A percentile compares a stretch with the other conserved stretches of the same genome.
These are phyloP conservation scores for Falco novaeseelandiae DNA, from an alignment of 2,797 vertebrate species.

Conservation along the genomic window DNA sequence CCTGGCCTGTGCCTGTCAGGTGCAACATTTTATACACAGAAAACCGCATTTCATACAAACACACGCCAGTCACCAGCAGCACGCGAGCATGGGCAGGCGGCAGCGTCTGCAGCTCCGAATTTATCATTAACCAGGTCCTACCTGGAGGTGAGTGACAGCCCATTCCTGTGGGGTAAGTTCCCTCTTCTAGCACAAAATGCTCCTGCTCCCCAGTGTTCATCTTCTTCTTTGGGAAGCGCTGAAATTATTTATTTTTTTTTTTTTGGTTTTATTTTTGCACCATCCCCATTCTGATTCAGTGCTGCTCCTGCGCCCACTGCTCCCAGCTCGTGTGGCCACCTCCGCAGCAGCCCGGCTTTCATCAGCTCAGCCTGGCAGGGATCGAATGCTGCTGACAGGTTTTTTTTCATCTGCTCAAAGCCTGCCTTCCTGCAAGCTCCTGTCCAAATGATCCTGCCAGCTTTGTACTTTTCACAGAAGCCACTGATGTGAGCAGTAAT, in stretches of 20 bases:
- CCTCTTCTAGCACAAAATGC: rapidly evolving
- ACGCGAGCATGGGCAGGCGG: neutral
- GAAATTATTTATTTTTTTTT: too few species aligned
- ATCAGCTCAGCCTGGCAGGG: neutral
- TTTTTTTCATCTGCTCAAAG: neutral
- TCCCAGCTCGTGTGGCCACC: neutral
- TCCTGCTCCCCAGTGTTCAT: neutral
- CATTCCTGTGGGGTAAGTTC: neutral
- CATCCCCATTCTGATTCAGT: neutral
- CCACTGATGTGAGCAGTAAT: neutral
- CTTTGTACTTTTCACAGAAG: neutral
- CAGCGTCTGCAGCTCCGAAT: neutral
- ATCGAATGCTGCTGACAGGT: neutral
- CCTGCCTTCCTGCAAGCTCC: neutral
- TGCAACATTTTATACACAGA: neutral
- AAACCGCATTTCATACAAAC: too few species aligned
- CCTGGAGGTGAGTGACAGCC: neutral
- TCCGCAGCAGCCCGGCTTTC: neutral
- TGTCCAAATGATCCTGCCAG: neutral
- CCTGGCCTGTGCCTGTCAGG: neutral
- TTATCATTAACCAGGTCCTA: neutral
- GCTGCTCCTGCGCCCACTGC: neutral
- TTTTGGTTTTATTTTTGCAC: neutral
- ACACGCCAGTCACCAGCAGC: neutral
- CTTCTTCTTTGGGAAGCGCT: neutral